These are phyloP conservation scores for Syrmaticus mikado DNA, from an alignment of 2,113 vertebrate genomes.

Conservation along the genomic window DNA sequence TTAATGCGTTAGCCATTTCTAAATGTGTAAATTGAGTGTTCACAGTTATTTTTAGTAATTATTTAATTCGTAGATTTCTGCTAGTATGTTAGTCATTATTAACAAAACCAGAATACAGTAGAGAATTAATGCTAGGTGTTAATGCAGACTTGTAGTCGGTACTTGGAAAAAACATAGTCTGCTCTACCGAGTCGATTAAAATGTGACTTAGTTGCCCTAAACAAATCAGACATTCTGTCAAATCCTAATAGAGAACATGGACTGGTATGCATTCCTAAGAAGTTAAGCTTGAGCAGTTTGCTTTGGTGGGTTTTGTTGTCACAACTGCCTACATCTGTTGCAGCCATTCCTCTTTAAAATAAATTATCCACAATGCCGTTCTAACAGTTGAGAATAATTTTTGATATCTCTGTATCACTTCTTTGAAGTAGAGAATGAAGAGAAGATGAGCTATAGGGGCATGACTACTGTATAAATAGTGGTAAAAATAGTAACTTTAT, in stretches of 20 bases:
- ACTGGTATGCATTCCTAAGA: neutral
- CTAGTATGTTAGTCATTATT: fast-evolving
- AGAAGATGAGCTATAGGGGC: neutral
- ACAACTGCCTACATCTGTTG: neutral
- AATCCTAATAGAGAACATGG: neutral
- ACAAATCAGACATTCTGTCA: neutral
- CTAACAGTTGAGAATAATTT: neutral
- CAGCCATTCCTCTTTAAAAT: neutral
- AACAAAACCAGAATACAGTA: neutral
- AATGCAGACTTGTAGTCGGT: fast-evolving
- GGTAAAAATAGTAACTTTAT: neutral
- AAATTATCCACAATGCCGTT: neutral
- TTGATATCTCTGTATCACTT: neutral
- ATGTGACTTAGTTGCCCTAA: neutral
- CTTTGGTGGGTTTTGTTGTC: neutral
- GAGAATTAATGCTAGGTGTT: neutral
- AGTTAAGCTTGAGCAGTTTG: neutral
- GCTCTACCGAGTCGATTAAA: neutral
- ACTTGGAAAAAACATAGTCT: neutral
- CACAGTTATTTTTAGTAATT: neutral
- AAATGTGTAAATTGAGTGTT: neutral
- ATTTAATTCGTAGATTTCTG: neutral
- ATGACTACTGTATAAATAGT: neutral
- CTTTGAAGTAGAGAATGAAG: too few species aligned
- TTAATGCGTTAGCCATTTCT: neutral